phyloP scores from a whole-genome alignment of 2,888 invertebrate species.

The Plagiodera versicolora region DNA sequence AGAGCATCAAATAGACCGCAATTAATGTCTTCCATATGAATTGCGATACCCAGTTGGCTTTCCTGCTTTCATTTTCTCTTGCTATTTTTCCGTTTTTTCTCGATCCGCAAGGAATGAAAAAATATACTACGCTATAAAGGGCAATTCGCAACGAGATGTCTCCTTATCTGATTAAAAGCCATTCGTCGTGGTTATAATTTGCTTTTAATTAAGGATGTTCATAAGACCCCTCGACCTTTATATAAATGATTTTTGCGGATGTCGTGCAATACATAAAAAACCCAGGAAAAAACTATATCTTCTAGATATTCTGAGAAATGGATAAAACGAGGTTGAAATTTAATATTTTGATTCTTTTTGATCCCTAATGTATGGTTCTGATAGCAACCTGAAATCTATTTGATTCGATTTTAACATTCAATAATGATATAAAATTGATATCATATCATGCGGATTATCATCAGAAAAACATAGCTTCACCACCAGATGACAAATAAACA shows the following conservation, averaged over 20 bases:
- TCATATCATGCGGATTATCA: too few species aligned
- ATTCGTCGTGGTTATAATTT: conserved; percentile 24
- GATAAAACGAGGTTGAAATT: too few species aligned
- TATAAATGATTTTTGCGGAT: conserved; percentile 23
- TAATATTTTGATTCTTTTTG: too few species aligned
- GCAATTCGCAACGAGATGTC: conserved; percentile 2
- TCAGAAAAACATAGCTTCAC: too few species aligned
- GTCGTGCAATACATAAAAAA: conserved; percentile 4
- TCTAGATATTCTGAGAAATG: too few species aligned
- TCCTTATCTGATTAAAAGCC: conserved; percentile 18
- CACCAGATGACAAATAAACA: too few species aligned
- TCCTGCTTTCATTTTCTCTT: background rate
- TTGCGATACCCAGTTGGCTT: background rate
- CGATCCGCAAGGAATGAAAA: conserved; percentile 1
- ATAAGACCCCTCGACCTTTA: conserved; percentile 27
- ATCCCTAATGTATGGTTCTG: too few species aligned
- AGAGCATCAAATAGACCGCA: background rate
- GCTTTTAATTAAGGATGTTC: conserved; percentile 27
- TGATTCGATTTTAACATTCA: too few species aligned
- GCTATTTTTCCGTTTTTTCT: background rate
- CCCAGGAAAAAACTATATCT: background rate
- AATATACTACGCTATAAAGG: background rate
- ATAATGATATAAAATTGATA: too few species aligned
- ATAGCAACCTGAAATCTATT: too few species aligned
- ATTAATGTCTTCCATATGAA: background rate